Evolutionary conservation across 2,113 vertebrate species (phyloP).

Genomic region (Saccopteryx leptura): DNA sequence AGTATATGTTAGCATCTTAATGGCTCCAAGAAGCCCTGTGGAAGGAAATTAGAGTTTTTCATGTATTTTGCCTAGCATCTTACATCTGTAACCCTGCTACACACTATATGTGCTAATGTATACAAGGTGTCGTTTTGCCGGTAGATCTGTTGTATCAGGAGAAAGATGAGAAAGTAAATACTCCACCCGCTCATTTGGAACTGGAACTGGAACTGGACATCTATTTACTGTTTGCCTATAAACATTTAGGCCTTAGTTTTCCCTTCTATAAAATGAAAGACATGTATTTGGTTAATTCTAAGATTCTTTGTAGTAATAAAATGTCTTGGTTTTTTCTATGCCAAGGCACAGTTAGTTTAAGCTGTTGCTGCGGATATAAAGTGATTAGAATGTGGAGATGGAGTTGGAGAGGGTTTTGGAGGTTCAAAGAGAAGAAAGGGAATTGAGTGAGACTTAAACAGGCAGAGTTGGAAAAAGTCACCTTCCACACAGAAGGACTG

Average conservation of each 20-base stretch:
- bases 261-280: background rate
- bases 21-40: background rate
- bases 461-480: background rate
- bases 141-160: background rate
- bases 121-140: background rate
- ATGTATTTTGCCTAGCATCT: background rate
- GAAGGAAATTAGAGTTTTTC: slow-evolving; percentile 40
- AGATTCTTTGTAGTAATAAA: background rate
- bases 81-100: background rate
- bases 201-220: background rate
- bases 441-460: background rate
- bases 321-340: background rate
- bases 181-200: background rate
- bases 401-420: background rate
- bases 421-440: background rate
- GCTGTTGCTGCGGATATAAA: background rate
- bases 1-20: background rate
- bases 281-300: background rate
- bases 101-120: background rate
- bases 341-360: background rate
- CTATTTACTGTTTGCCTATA: background rate
- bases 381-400: background rate
- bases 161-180: background rate
- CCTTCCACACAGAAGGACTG: background rate
- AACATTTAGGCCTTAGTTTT: slow-evolving; percentile 16